Evolutionary conservation across 2,888 invertebrate genomes (phyloP), one percentile per base, ranked within the genome.

Genomic region (Entomobrya proxima): DNA sequence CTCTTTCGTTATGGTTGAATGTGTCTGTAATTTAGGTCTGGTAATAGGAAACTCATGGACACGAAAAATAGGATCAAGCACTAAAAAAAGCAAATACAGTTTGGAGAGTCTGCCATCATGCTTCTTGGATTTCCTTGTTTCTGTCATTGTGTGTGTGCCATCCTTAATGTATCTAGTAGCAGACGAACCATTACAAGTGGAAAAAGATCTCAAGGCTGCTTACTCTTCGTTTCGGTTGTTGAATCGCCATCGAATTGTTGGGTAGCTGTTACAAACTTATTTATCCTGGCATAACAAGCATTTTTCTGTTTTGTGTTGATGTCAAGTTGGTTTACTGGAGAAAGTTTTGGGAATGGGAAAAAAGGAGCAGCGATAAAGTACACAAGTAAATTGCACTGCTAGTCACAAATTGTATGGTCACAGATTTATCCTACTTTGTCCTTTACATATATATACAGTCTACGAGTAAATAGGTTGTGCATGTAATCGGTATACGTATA

Each of bases 11-110:
- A 85, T 89, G 90, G 89, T 88, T 88, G 90, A 90, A 88, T 90
- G 90, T 90, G 88, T 90, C 89, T 91, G 89, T 90, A 90, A 91
- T 91, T 91, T 91, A 83, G 89, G 75, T 86, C 72, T 77, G 58
- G 83, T 88, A 89, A 88, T 88, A 87, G 89, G 82, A 90, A 89
- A 89, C 72, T 86, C 89, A 90, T 84, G 89, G 90, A 82, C 67
- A 89, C 88, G 90, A 88, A 86, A 90, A 90, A 90, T 90, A 86
- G 88, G 89, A 89, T 90, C 85, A 85, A 61, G 78, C 67, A 50
- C 47, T 85, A 61, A 52, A 61, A 35, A 85, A 79, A 64, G 35
- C 79, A 47, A 83, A 69, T 83, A 47, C 50, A 75, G 47, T 47
- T 55, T 55, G 30, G 52, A 37, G 76, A 76, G 76, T 55, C 32